Conservation (phyloP, 1,140 invertebrate genomes). For the Heliconius hewitsoni region DNA sequence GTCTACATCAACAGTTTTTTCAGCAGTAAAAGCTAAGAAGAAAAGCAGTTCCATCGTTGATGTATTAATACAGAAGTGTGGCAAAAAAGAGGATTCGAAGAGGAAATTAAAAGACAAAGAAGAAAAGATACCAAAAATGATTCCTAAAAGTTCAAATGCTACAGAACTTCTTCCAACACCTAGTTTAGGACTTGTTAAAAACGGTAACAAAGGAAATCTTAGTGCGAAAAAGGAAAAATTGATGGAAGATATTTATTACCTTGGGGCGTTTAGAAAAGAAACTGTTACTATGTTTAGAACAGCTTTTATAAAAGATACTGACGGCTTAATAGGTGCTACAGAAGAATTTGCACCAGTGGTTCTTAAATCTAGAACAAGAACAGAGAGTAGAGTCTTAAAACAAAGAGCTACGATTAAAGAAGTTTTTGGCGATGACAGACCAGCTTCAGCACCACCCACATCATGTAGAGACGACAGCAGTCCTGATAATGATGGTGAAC, state of each 20-base stretch:
- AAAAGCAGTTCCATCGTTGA: conserved; percentile 85
- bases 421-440: conserved; percentile 86
- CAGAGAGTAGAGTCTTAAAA: conserved; percentile 88
- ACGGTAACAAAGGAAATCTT: conserved; percentile 77
- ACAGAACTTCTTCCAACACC: conserved; percentile 85
- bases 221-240: conserved; percentile 80
- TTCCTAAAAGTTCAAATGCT: conserved; percentile 80
- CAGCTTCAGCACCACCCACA: conserved; percentile 79
- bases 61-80: conserved; percentile 84
- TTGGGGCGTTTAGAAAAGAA: conserved; percentile 87
- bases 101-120: conserved; percentile 82
- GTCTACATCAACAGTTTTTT: conserved; percentile 83
- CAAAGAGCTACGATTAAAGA: conserved; percentile 89
- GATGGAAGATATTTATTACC: conserved; percentile 82
- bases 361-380: conserved; percentile 87
- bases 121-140: conserved; percentile 75
- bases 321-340: conserved; percentile 80
- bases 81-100: conserved; percentile 82
- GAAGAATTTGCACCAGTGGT: conserved; percentile 87
- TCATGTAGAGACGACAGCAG: conserved; percentile 74
- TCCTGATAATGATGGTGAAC: conserved; percentile 53
- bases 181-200: conserved; percentile 78
- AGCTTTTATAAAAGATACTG: conserved; percentile 85
- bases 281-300: conserved; percentile 86
- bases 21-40: conserved; percentile 78